These are phyloP conservation scores for Tuberolachnus salignus DNA, from an alignment of 2,888 invertebrate genomes.

Conservation along the genomic window DNA sequence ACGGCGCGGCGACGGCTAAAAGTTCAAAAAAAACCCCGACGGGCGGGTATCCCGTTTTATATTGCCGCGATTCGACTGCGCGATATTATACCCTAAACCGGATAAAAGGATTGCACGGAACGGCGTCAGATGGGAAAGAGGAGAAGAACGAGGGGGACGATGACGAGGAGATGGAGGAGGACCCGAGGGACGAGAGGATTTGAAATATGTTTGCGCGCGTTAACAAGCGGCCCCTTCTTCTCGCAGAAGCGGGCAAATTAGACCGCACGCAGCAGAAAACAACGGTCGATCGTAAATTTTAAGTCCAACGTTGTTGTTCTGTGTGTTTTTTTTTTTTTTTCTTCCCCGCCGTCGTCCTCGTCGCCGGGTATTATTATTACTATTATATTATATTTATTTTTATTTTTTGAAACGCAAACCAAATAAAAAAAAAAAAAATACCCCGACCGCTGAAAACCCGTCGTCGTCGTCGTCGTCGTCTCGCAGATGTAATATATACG, in stretches of 20 bases:
- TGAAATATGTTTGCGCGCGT: conserved; percentile 45
- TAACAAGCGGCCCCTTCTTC: conserved; percentile 38
- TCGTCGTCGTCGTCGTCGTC: neutral
- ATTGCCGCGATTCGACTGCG: neutral
- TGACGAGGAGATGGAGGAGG: neutral
- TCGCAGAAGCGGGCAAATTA: conserved; percentile 33
- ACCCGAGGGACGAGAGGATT: conserved; percentile 2
- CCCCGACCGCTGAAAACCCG: no score
- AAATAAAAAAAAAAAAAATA: no score
- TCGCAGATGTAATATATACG: neutral
- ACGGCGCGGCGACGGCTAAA: neutral
- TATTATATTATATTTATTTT: no score
- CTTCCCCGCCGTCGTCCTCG: neutral
- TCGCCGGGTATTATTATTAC: neutral
- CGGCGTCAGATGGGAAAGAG: neutral
- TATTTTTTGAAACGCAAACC: no score
- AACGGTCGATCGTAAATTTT: conserved; percentile 48
- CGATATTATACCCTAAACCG: conserved; percentile 11
- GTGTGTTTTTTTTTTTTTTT: neutral
- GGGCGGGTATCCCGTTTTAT: neutral
- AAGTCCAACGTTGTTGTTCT: conserved; percentile 28
- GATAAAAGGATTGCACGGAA: neutral
- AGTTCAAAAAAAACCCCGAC: conserved; percentile 31
- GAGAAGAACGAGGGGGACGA: neutral
- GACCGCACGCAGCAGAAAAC: conserved; percentile 29